Conservation (phyloP, 2,888 invertebrate genomes). For the Sceliomorpha sp. region DNA sequence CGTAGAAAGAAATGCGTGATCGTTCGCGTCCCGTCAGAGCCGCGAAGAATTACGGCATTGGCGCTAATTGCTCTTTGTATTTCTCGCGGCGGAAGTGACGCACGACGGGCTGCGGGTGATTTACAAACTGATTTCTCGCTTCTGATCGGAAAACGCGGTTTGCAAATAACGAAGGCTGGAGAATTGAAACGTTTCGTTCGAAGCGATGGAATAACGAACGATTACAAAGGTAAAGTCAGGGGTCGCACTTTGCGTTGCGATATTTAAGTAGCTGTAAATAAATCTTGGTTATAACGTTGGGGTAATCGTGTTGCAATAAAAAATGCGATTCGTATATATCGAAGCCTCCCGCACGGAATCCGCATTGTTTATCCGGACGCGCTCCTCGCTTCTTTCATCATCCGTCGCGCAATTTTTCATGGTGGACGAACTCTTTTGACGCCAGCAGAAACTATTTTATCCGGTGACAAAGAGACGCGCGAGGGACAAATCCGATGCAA, state of each 20-base stretch:
- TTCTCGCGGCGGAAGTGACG: conserved; percentile 59
- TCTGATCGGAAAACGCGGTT: conserved; percentile 14
- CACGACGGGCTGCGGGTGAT: conserved; percentile 47
- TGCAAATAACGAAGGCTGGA: too few relatives aligned
- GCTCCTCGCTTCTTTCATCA: conserved; percentile 41
- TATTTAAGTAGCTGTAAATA: too few relatives aligned
- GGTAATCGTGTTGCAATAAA: too few relatives aligned
- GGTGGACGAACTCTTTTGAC: conserved; percentile 48
- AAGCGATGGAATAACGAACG: too few relatives aligned
- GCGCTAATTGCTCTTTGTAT: conserved; percentile 64
- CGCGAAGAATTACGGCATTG: conserved; percentile 60
- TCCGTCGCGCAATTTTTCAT: conserved; percentile 46
- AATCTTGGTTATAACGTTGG: too few relatives aligned
- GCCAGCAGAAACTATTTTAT: conserved; percentile 45
- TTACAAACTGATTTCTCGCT: conserved; percentile 47
- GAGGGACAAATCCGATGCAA: conserved; percentile 44
- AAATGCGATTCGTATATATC: too few relatives aligned
- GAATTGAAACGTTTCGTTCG: too few relatives aligned
- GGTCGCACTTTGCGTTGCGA: too few relatives aligned
- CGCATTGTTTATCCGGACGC: conserved; percentile 43
- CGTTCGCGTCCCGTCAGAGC: conserved; percentile 35
- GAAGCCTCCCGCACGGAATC: too few relatives aligned
- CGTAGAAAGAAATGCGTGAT: conserved; percentile 33
- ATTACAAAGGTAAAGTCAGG: too few relatives aligned
- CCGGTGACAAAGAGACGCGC: conserved; percentile 47